Percentiles rank a stretch among this genome's conserved stretches.
phyloP scores from a whole-genome alignment of 2,888 invertebrate species.

The Alentia gelatinosa region DNA sequence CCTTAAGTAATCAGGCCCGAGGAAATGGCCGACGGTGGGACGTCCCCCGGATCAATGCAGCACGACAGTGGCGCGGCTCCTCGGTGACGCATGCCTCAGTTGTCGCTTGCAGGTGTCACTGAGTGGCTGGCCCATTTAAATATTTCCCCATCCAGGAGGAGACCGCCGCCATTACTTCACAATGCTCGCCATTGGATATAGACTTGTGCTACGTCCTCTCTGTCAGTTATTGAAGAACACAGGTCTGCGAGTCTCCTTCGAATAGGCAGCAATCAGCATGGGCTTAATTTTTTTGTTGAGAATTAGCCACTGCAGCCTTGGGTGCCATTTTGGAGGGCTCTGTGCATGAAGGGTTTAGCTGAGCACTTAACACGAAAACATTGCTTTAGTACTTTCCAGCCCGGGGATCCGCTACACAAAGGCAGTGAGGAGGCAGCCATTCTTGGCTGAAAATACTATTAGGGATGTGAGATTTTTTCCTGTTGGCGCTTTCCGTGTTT shows the following conservation, averaged over 20 bases:
- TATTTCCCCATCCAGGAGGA: constrained; percentile 28
- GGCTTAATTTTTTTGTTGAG: not conserved
- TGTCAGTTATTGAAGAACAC: not conserved
- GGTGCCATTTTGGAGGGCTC: not conserved
- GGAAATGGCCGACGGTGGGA: constrained; percentile 50
- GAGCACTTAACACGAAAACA: constrained; percentile 10
- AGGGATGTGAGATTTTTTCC: not conserved
- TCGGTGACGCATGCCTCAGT: not conserved
- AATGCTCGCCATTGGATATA: not conserved
- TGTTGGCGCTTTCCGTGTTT: not conserved
- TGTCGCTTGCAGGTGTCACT: constrained; percentile 32
- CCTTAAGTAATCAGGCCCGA: constrained; percentile 53
- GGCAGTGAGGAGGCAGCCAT: not conserved
- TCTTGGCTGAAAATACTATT: not conserved
- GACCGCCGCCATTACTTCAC: not conserved
- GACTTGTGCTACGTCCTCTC: not conserved
- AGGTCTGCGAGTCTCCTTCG: not conserved
- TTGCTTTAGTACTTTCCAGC: not conserved
- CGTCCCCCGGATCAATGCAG: constrained; percentile 28
- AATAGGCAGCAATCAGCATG: not conserved
- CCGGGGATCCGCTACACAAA: constrained; percentile 2
- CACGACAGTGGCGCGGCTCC: not conserved
- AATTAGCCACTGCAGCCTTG: not conserved
- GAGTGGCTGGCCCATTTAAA: constrained; percentile 37
- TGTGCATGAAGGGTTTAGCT: not conserved